Base-by-base conservation (phyloP, 2,113 vertebrate species). In the Nothobranchius kuhntae region DNA sequence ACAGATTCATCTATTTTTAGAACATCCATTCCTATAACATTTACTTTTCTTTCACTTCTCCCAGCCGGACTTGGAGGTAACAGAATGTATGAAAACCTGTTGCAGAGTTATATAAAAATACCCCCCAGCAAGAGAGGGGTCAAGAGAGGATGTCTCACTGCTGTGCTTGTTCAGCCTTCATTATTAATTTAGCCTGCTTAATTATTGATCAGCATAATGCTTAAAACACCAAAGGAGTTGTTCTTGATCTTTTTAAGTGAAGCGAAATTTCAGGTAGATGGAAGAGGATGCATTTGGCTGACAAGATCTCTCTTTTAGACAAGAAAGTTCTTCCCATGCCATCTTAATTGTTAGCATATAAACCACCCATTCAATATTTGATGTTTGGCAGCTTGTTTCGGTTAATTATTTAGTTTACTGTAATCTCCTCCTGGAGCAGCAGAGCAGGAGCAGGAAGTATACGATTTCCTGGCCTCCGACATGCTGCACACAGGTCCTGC, bases 331-430 rank as follows among this genome's bases (percentile, higher is more conserved):
- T 85, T 87, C 61, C 12, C 85, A 87, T 79, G 81, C 75, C 81
- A 65, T 89, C 78, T 86, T 85, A 89, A 91, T 89, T 69, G 85
- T 89, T 75, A 82, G 85, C 86, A 86, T 89, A 86, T 87, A 92
- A 89, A 91, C 90, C 75, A 83, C 82, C 86, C 84, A 78, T 78
- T 91, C 78, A 92, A 92, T 92, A 91, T 92, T 91, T 92, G 74
- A 92, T 92, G 86, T 72, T 85, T 84, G 85, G 82, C 87, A 86
- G 88, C 90, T 91, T 93, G 90, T 92, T 92, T 91, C 89, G 80
- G 83, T 92, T 87, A 92, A 93, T 93, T 91, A 92, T 91, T 92
- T 82, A 92, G 81, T 54, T 72, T 21, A 72, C 82, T 89, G 88
- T 89, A 89, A 91, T 87, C 77, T 91, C 82, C 85, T 82, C 87